A percentile compares a stretch with the other conserved stretches of the same genome.
Evolutionary conservation across 1,140 invertebrate species (phyloP).

Genomic region (Diplogasteroides magnus): DNA sequence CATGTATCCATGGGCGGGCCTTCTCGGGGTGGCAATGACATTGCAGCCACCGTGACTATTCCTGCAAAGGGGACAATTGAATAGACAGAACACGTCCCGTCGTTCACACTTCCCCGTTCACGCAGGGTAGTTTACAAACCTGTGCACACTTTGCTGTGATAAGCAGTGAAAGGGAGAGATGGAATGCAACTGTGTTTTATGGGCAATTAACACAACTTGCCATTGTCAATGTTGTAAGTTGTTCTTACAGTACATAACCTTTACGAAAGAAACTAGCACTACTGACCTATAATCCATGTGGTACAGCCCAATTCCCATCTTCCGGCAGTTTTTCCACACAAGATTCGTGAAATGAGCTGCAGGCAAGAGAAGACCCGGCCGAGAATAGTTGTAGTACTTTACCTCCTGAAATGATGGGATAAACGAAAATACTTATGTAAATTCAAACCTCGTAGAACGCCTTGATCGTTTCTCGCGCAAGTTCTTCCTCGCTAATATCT

Average conservation of each 20-base stretch:
- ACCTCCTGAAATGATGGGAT: constrained; percentile 6
- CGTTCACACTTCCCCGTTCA: too few species aligned
- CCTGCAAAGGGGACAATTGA: background rate
- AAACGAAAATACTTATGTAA: background rate
- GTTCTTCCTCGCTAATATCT: background rate
- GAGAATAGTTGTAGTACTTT: constrained; percentile 8
- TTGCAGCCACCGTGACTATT: constrained; percentile 6
- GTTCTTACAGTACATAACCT: background rate
- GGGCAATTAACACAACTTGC: background rate
- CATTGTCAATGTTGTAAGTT: background rate
- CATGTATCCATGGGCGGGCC: constrained; percentile 11
- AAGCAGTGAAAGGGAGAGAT: too few species aligned
- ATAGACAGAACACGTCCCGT: too few species aligned
- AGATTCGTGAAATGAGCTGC: constrained; percentile 14
- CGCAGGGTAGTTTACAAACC: too few species aligned
- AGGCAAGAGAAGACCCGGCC: background rate
- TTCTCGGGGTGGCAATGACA: background rate
- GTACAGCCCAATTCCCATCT: constrained; percentile 10
- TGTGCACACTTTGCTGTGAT: too few species aligned
- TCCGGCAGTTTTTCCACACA: constrained; percentile 1
- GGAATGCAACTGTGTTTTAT: too few species aligned
- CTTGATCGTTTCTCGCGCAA: background rate
- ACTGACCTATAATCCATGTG: constrained; percentile 5
- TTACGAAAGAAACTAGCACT: background rate
- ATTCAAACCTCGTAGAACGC: constrained; percentile 12